phyloP scores from a whole-genome alignment of 2,797 vertebrate species.

The Molossus alvarezi region DNA sequence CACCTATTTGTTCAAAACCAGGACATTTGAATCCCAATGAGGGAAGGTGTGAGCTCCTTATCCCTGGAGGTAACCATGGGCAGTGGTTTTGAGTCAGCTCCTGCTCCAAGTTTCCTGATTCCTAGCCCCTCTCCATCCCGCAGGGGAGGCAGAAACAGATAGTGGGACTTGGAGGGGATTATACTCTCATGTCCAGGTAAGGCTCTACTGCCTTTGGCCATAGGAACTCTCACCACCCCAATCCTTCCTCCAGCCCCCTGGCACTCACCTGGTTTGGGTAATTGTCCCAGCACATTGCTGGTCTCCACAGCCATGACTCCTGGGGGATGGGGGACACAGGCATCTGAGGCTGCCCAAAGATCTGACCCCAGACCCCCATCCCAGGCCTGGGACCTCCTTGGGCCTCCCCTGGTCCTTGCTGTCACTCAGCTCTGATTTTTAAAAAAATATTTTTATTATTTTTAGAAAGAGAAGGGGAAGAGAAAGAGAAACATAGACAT shows the following conservation, averaged over 20 bases:
- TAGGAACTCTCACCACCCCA: neutral
- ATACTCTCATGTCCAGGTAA: fast-evolving
- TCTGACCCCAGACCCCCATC: neutral
- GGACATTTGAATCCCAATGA: neutral
- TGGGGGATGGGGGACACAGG: constrained; percentile 80
- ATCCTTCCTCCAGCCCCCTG: neutral
- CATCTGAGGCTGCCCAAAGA: neutral
- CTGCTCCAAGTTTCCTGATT: neutral
- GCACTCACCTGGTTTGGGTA: constrained; percentile 95
- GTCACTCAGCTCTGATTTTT: neutral
- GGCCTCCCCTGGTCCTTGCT: neutral
- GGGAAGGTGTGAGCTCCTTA: neutral
- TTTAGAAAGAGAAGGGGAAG: neutral
- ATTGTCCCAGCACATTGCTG: constrained; percentile 93
- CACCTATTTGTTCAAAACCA: neutral
- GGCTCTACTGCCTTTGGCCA: neutral
- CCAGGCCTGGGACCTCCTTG: neutral
- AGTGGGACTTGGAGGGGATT: neutral
- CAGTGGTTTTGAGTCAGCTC: neutral
- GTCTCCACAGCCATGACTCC: constrained; percentile 97
- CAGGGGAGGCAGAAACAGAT: neutral
- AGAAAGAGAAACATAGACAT: neutral
- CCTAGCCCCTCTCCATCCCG: neutral
- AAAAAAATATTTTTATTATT: neutral
- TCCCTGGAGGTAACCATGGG: neutral